phyloP scores from a whole-genome alignment of 2,888 invertebrate species.

The Drosophila antonietae region DNA sequence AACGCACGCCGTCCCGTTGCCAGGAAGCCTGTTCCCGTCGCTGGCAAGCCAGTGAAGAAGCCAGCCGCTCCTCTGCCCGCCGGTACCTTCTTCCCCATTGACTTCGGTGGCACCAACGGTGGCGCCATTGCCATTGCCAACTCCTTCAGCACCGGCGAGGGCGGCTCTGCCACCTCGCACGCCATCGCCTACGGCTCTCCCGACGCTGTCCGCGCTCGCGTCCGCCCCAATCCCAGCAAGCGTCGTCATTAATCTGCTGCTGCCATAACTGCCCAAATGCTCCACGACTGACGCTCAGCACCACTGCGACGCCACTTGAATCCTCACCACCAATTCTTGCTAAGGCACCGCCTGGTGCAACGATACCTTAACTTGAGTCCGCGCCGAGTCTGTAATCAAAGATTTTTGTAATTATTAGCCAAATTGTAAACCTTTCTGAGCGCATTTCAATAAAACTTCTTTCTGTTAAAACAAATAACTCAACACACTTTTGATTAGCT shows the following conservation, averaged over 20 bases:
- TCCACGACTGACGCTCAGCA: conserved; percentile 49
- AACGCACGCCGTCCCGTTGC: conserved; percentile 80
- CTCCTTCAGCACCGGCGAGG: conserved; percentile 84
- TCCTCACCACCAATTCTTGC: conserved; percentile 46
- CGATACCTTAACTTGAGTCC: conserved; percentile 37
- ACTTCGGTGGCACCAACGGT: conserved; percentile 83
- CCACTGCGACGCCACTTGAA: conserved; percentile 47
- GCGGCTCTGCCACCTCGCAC: conserved; percentile 84
- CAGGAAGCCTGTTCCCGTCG: conserved; percentile 61
- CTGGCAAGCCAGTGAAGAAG: conserved; percentile 66
- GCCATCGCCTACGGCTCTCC: conserved; percentile 85
- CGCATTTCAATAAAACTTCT: conserved; percentile 65
- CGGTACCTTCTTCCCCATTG: conserved; percentile 84
- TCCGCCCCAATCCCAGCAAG: conserved; percentile 77
- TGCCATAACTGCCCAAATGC: conserved; percentile 5
- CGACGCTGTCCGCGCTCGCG: conserved; percentile 77
- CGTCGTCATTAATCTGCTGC: conserved; percentile 63
- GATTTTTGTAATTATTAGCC: conserved; percentile 70
- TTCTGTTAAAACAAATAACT: conserved; percentile 30
- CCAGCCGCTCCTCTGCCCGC: conserved; percentile 75
- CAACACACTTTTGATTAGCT: not conserved
- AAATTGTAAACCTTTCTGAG: conserved; percentile 73
- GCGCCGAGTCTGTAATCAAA: conserved; percentile 50
- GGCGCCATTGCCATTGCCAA: conserved; percentile 85
- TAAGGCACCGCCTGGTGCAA: conserved; percentile 38